Conservation (phyloP, 2,797 vertebrate genomes). For the Chiroxiphia lanceolata region DNA sequence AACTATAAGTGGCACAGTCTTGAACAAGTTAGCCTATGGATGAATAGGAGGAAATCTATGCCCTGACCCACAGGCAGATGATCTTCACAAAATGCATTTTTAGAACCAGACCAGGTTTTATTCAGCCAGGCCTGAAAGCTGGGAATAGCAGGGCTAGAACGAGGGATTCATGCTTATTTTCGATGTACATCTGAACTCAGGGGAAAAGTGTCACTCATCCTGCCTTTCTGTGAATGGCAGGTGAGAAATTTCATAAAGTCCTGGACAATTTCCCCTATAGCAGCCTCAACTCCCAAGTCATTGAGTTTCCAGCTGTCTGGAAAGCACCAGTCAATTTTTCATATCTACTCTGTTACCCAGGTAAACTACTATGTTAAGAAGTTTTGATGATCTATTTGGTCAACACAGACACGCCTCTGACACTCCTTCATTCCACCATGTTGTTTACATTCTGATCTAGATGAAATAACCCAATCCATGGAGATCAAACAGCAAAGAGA, state of each 20-base stretch:
- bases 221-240: not conserved
- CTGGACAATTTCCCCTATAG: not conserved
- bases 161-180: not conserved
- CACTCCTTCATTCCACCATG: not conserved
- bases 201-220: not conserved
- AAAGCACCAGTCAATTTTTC: not conserved
- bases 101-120: not conserved
- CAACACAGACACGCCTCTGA: not conserved
- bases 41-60: not conserved
- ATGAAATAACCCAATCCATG: not conserved
- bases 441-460: not conserved
- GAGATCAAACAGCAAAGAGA: not conserved
- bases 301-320: not conserved
- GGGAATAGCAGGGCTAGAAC: not conserved
- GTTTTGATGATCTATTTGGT: not conserved
- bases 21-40: not conserved
- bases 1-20: too few relatives aligned
- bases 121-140: not conserved
- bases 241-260: not conserved
- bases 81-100: not conserved
- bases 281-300: not conserved
- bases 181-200: not conserved
- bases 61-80: not conserved
- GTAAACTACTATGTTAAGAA: not conserved
- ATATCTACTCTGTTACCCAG: not conserved